These are phyloP conservation scores for Ganaspis brasiliensis DNA, from an alignment of 2,888 invertebrate genomes.

Conservation along the genomic window DNA sequence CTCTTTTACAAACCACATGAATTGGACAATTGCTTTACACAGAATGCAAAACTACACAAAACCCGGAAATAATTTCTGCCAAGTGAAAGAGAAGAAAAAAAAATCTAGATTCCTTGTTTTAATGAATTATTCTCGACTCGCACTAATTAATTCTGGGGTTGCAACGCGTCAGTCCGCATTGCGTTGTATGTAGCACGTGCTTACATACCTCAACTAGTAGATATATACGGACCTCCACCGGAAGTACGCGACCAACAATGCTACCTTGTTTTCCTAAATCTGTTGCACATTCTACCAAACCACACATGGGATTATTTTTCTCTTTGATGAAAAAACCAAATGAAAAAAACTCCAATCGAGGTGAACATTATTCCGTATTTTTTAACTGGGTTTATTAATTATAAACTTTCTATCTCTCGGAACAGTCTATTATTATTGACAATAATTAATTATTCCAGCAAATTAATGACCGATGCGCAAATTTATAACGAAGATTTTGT, in stretches of 20 bases:
- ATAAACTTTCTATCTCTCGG: too few species aligned
- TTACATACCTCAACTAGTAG: conserved; percentile 17
- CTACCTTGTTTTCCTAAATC: conserved; percentile 30
- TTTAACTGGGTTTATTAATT: too few species aligned
- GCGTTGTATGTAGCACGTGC: conserved; percentile 17
- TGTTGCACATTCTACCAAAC: not conserved
- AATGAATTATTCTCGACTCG: conserved; percentile 61
- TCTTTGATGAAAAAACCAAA: not conserved
- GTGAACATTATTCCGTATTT: not conserved
- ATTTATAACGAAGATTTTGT: too few species aligned
- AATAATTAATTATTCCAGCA: too few species aligned
- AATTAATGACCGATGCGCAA: too few species aligned
- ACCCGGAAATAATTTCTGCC: not conserved
- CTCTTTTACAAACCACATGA: not conserved
- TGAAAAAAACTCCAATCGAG: not conserved
- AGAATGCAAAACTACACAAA: not conserved
- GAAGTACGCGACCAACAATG: conserved; percentile 27
- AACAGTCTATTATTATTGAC: too few species aligned
- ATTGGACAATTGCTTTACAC: not conserved
- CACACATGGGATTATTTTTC: conserved; percentile 14
- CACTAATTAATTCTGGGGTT: conserved; percentile 61
- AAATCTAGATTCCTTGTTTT: conserved; percentile 48
- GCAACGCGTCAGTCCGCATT: conserved; percentile 57
- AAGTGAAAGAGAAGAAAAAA: not conserved
- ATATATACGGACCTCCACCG: not conserved